Conservation (phyloP, 2,888 invertebrate species). For the Agonopterix subpropinquella region DNA sequence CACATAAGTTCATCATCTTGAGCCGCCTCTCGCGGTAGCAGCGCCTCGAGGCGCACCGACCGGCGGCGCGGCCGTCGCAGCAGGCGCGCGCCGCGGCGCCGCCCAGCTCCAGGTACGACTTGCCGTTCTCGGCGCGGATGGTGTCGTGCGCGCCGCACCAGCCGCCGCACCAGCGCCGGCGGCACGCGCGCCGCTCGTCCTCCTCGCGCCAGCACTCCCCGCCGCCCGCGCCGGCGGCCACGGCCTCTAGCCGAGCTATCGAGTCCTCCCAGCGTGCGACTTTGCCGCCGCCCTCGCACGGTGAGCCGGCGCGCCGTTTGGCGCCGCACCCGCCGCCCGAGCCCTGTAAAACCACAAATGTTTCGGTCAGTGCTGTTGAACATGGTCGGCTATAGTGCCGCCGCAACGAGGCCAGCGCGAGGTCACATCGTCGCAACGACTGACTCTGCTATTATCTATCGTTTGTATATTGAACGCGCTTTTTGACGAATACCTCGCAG, state of each 20-base stretch:
- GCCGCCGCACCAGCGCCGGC: slow-evolving; percentile 75
- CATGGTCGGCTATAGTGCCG: background rate
- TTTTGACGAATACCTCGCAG: too few species aligned
- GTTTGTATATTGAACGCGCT: too few species aligned
- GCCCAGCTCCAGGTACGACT: slow-evolving; percentile 91
- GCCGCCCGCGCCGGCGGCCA: slow-evolving; percentile 79
- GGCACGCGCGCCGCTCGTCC: slow-evolving; percentile 69
- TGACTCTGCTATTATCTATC: background rate
- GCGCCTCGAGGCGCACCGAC: slow-evolving; percentile 86
- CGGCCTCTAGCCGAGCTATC: slow-evolving; percentile 67
- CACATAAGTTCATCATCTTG: slow-evolving; percentile 93
- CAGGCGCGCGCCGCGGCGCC: slow-evolving; percentile 85
- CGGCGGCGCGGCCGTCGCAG: slow-evolving; percentile 83
- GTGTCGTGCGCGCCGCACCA: slow-evolving; percentile 82
- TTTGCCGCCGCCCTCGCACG: slow-evolving; percentile 70
- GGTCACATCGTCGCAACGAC: slow-evolving; percentile 2
- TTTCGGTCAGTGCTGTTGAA: slow-evolving; percentile 7
- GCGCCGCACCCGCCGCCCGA: slow-evolving; percentile 73
- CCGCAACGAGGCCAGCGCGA: slow-evolving; percentile 7
- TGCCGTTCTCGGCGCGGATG: slow-evolving; percentile 93
- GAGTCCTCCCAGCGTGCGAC: slow-evolving; percentile 72
- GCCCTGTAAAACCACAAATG: slow-evolving; percentile 50
- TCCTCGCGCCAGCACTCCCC: slow-evolving; percentile 76
- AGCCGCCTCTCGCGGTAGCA: slow-evolving; percentile 91
- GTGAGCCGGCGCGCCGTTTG: slow-evolving; percentile 69